Percentiles rank a stretch among this genome's conserved stretches.
These are phyloP conservation scores for Solea senegalensis DNA, from an alignment of 2,113 vertebrate species.

Conservation along the genomic window DNA sequence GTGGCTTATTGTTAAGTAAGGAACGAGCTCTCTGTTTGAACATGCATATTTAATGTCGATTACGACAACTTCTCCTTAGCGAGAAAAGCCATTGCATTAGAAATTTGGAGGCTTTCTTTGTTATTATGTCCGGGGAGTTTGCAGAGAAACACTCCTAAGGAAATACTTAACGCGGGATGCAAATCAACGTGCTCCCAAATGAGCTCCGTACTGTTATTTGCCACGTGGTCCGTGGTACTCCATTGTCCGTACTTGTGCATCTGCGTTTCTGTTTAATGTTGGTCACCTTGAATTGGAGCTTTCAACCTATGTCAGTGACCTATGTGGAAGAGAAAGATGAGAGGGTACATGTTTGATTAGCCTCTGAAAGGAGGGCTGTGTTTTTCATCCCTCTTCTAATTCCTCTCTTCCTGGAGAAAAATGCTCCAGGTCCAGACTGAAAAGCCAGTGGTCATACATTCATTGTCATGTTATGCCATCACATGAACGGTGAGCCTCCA, in stretches of 20 bases:
- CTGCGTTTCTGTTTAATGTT: slow-evolving; percentile 2
- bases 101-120: slow-evolving; percentile 16
- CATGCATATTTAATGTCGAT: slow-evolving; percentile 47
- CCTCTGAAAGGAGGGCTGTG: slow-evolving; percentile 59
- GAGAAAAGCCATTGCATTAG: slow-evolving; percentile 31
- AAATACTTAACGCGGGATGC: background rate
- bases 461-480: too few relatives aligned
- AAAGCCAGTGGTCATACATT: slow-evolving; percentile 30
- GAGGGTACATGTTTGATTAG: slow-evolving; percentile 72
- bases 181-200: slow-evolving; percentile 26
- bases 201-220: slow-evolving; percentile 33
- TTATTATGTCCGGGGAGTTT: slow-evolving; percentile 24
- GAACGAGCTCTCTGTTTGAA: slow-evolving; percentile 35
- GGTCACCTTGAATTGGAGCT: background rate
- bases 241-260: slow-evolving; percentile 10
- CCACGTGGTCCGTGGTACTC: slow-evolving; percentile 15
- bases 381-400: slow-evolving; percentile 72
- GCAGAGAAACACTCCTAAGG: slow-evolving; percentile 8
- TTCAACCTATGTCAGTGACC: too few relatives aligned
- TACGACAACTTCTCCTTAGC: slow-evolving; percentile 33
- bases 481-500: too few relatives aligned
- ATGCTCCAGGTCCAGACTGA: slow-evolving; percentile 31
- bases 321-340: slow-evolving; percentile 50
- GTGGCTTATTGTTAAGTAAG: slow-evolving; percentile 52
- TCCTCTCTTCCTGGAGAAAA: slow-evolving; percentile 59